Base-by-base conservation (phyloP, 2,113 vertebrate genomes). In the Octodon degus region DNA sequence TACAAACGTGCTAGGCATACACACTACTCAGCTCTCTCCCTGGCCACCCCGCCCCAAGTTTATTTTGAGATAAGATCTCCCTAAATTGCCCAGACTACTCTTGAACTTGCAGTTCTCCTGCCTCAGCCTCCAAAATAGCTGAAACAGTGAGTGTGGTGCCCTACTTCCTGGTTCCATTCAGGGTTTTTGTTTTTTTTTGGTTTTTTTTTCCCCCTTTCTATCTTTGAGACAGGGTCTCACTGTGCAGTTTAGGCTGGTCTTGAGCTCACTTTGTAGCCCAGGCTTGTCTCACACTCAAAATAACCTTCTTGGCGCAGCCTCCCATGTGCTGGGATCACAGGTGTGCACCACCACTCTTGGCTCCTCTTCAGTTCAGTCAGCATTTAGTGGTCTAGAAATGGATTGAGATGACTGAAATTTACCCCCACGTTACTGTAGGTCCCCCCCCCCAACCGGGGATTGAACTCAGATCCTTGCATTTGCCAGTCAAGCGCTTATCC, bases 381-480 rank as follows among this genome's bases (percentile, higher is more conserved):
- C n/a, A 80, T 77, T 97, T 55, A 89, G 34, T 53, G 10, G 40
- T 27, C 34, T 63, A 7, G 32, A 81, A 50, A 65, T 89, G n/a
- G 40, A 12, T 84, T 93, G 60, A 65, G 84, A 47, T 81, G n/a
- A 93, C 53, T 74, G 87, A 76, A 40, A 77, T 67, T 87, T 92
- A 50, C 81, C 80, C 83, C 76, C 50, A 72, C 0, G 63, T 80
- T 34, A 25, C 58, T 47, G 8, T 87, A 16, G 50, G 6, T n/a
- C n/a, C n/a, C n/a, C n/a, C n/a, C n/a, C n/a, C n/a, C n/a, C n/a
- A 43, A 43, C 43, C 5, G 43, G 43, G 43, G 43, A 43, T 43
- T 43, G 43, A 43, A 43, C 43, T 43, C 43, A 43, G 43, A 43
- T 43, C 43, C 43, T 43, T 43, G 43, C 43, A 5, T 5, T 43